Evolutionary conservation across 1,140 invertebrate species (phyloP).

Genomic region (Drosophila tristis): DNA sequence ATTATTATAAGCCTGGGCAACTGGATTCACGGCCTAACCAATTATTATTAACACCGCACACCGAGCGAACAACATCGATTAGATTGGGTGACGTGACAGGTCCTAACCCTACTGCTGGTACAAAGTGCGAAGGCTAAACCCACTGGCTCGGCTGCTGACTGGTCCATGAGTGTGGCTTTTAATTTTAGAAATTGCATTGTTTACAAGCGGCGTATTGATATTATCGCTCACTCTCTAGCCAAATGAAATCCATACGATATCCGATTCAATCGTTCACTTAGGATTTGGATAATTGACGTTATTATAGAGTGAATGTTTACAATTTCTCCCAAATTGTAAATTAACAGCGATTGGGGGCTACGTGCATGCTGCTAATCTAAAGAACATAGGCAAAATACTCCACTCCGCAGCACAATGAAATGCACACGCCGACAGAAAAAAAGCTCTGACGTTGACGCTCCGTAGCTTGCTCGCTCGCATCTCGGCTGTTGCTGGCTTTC

Average conservation of each 20-base stretch:
- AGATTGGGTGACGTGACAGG: constrained; percentile 21
- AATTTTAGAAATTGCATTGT: constrained; percentile 28
- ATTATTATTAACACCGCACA: constrained; percentile 23
- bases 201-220: constrained; percentile 9
- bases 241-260: neutral
- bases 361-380: constrained; percentile 46
- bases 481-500: neutral
- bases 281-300: neutral
- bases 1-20: constrained; percentile 23
- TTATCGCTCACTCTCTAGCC: neutral
- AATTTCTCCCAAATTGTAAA: constrained; percentile 26
- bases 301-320: constrained; percentile 25
- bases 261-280: constrained; percentile 32
- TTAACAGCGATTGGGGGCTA: constrained; percentile 14
- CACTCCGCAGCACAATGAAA: constrained; percentile 10
- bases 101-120: constrained; percentile 5
- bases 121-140: constrained; percentile 48
- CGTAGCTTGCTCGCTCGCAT: neutral
- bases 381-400: constrained; percentile 7
- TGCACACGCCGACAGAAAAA: constrained; percentile 37
- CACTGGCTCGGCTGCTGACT: neutral
- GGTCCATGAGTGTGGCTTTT: constrained; percentile 1
- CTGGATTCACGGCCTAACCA: constrained; percentile 13
- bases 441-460: constrained; percentile 40
- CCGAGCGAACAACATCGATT: constrained; percentile 27